Base-by-base conservation (phyloP, 2,797 vertebrate genomes). In the Xenopus petersii region DNA sequence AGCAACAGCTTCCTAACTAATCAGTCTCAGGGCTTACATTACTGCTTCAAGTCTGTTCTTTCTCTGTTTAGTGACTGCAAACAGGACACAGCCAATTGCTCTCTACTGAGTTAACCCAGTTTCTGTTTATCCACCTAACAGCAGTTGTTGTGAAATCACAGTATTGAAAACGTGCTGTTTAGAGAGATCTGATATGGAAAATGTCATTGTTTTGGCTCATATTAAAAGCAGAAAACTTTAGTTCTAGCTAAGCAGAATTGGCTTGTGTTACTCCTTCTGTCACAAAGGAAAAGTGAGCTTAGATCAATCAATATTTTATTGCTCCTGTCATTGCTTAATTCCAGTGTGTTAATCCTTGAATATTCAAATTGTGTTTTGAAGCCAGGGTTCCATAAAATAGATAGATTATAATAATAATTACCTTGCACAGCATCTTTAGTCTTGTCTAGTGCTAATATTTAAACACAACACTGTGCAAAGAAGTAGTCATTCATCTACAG, bases 21-120 rank as follows among this genome's bases (percentile, higher is more conserved):
- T 90, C 87, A 87, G 87, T 88, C 91, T 91, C 81, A 72, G 80
- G 83, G 87, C 88, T 91, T 90, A 80, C 84, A 81, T 86, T 81
- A 75, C 85, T 88, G 87, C 85, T 83, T 87, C 82, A 85, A 89
- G 86, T 86, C 87, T 88, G 81, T 79, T 83, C 77, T 81, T 77
- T 84, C 79, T 89, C 81, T 84, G 81, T 90, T 88, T 92, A 67
- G 81, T 83, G 81, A 86, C 86, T 89, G 88, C 88, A 91, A 89
- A 87, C 84, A 87, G 89, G 92, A 83, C 80, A 82, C 64, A 67
- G 78, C 82, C 87, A 84, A 77, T 88, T 87, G 82, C 75, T 86
- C 81, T 89, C 82, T 1, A 10, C 83, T 83, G 82, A 84, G 62
- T 83, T 88, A 83, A 82, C 76, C 74, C 85, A 79, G 73, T 82